Percentiles rank a stretch among this genome's conserved stretches.
phyloP scores from a whole-genome alignment of 2,797 vertebrate species.

The Vultur gryphus region DNA sequence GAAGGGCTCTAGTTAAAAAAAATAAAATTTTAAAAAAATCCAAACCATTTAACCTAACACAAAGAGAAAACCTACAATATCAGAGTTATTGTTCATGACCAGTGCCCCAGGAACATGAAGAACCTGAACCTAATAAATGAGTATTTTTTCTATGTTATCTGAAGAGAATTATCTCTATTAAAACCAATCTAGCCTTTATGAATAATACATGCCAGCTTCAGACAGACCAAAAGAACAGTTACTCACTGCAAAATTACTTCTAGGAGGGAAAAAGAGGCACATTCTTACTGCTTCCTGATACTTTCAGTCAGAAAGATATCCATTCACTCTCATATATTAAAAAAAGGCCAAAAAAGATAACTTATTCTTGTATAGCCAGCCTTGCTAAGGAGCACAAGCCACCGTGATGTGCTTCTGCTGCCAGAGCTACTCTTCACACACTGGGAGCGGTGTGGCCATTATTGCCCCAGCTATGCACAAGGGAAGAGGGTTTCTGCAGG shows the following conservation, averaged over 20 bases:
- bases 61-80: background rate
- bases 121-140: background rate
- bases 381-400: background rate
- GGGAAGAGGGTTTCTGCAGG: background rate
- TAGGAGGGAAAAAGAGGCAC: background rate
- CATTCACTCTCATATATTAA: background rate
- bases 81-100: background rate
- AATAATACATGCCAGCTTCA: slow-evolving; percentile 1
- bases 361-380: background rate
- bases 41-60: background rate
- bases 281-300: background rate
- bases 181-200: background rate
- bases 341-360: background rate
- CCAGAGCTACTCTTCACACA: background rate
- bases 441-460: fast-evolving
- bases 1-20: background rate
- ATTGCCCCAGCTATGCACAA: fast-evolving
- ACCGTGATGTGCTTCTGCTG: background rate
- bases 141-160: background rate
- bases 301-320: background rate
- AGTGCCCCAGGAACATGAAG: background rate
- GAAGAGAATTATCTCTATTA: slow-evolving; percentile 18
- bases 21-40: background rate
- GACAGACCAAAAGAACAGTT: background rate
- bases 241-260: background rate